Percentiles rank a stretch among this genome's conserved stretches.
These are phyloP conservation scores for Protosalanx chinensis DNA, from an alignment of 2,797 vertebrate genomes.

Conservation along the genomic window DNA sequence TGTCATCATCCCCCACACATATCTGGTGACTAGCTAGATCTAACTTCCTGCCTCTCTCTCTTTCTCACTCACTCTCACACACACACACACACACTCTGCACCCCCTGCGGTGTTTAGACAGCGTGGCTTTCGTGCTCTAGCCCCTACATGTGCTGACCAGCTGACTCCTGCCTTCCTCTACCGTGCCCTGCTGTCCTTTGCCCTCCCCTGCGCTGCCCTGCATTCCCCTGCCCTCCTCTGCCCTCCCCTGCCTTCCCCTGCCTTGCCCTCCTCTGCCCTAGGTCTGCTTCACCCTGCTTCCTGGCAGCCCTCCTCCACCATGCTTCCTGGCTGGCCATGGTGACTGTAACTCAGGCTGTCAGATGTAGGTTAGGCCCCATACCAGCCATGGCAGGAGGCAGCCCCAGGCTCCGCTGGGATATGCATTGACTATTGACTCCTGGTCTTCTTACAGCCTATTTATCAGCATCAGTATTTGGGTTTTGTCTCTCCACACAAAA, in stretches of 20 bases:
- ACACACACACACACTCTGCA: conserved; percentile 27
- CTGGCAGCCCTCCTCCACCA: background rate
- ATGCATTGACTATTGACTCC: conserved; percentile 73
- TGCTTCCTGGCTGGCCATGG: conserved; percentile 59
- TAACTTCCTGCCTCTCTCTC: background rate
- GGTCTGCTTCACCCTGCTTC: background rate
- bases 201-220: background rate
- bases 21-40: conserved; percentile 19
- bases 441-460: conserved; percentile 50
- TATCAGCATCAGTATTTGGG: conserved; percentile 48
- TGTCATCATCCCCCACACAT: conserved; percentile 35
- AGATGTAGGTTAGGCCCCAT: conserved; percentile 89
- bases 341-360: conserved; percentile 85
- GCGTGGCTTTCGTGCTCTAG: conserved; percentile 43
- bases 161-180: conserved; percentile 1
- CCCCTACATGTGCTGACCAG: conserved; percentile 55
- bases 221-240: too few relatives aligned
- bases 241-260: background rate
- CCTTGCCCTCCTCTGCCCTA: background rate
- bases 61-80: background rate
- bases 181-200: background rate
- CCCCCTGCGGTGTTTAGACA: conserved; percentile 53
- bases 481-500: conserved; percentile 65
- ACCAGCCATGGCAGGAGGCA: conserved; percentile 52
- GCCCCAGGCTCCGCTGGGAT: conserved; percentile 57